Evolutionary conservation across 2,113 vertebrate species (phyloP).

Genomic region (Cephalopholis sonnerati): DNA sequence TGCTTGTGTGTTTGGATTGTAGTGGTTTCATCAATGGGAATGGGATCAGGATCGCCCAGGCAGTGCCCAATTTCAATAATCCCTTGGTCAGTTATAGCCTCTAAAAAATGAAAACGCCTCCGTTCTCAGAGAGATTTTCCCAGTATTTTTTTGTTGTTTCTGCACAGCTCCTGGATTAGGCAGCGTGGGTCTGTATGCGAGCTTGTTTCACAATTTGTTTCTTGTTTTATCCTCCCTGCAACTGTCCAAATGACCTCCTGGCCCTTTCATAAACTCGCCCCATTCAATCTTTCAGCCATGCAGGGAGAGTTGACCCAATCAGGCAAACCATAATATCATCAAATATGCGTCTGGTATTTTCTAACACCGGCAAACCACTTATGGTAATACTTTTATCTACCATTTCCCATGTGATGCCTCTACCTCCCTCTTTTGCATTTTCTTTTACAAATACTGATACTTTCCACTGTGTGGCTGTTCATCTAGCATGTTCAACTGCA

Average conservation of each 20-base stretch:
- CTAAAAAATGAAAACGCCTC: slow-evolving; percentile 42
- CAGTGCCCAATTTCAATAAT: slow-evolving; percentile 68
- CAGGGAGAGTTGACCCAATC: slow-evolving; percentile 51
- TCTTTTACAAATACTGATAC: slow-evolving; percentile 20
- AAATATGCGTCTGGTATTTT: slow-evolving; percentile 53
- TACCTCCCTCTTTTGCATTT: slow-evolving; percentile 29
- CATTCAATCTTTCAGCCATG: slow-evolving; percentile 34
- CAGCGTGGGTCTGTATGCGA: background rate
- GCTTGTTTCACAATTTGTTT: slow-evolving; percentile 50
- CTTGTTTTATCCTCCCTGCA: slow-evolving; percentile 43
- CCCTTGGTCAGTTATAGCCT: slow-evolving; percentile 56
- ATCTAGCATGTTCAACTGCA: background rate
- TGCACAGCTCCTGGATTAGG: slow-evolving; percentile 48
- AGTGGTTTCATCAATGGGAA: slow-evolving; percentile 58
- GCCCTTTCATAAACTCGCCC: slow-evolving; percentile 38
- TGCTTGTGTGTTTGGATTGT: slow-evolving; percentile 32
- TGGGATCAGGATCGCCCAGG: slow-evolving; percentile 53
- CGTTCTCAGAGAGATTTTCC: slow-evolving; percentile 35
- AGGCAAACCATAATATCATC: slow-evolving; percentile 45
- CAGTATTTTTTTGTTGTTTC: slow-evolving; percentile 34
- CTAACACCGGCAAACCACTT: slow-evolving; percentile 35
- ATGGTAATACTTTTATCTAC: slow-evolving; percentile 45
- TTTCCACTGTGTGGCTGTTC: slow-evolving; percentile 17
- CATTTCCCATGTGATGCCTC: slow-evolving; percentile 13
- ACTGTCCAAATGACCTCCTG: slow-evolving; percentile 46